These are phyloP conservation scores for Athene noctua DNA, from an alignment of 2,113 vertebrate genomes.

Conservation along the genomic window DNA sequence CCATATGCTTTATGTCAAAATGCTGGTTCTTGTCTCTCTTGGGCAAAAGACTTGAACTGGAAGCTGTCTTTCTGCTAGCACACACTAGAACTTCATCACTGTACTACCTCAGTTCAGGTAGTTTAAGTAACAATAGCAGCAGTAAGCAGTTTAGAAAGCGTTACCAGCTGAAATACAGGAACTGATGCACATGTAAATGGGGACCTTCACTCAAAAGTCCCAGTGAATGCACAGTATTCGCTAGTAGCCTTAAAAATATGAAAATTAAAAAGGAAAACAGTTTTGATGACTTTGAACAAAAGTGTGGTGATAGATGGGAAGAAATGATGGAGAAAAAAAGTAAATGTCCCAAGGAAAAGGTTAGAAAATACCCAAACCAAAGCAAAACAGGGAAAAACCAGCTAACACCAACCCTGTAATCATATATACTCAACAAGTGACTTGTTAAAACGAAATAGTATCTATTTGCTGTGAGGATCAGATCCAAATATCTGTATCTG, in stretches of 20 bases:
- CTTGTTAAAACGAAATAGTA: background rate
- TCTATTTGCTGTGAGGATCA: background rate
- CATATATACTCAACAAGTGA: background rate
- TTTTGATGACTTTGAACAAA: background rate
- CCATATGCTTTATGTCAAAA: background rate
- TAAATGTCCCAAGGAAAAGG: background rate
- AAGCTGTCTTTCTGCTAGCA: background rate
- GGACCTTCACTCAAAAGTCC: background rate
- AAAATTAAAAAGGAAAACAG: background rate
- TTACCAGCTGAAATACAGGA: background rate
- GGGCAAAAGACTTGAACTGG: background rate
- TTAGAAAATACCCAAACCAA: background rate
- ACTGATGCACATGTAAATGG: background rate
- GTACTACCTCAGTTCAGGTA: background rate
- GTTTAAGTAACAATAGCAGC: background rate
- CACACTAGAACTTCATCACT: background rate
- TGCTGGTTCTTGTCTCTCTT: background rate
- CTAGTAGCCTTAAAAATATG: background rate
- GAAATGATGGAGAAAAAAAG: background rate
- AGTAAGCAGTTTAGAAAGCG: background rate
- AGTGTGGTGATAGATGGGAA: background rate
- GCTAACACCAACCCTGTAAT: background rate
- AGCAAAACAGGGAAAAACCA: background rate
- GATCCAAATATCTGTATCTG: background rate
- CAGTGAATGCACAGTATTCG: background rate